Evolutionary conservation across 2,888 invertebrate species (phyloP), one percentile per base, ranked within the genome.

Genomic region (Hoplodrina ambigua): DNA sequence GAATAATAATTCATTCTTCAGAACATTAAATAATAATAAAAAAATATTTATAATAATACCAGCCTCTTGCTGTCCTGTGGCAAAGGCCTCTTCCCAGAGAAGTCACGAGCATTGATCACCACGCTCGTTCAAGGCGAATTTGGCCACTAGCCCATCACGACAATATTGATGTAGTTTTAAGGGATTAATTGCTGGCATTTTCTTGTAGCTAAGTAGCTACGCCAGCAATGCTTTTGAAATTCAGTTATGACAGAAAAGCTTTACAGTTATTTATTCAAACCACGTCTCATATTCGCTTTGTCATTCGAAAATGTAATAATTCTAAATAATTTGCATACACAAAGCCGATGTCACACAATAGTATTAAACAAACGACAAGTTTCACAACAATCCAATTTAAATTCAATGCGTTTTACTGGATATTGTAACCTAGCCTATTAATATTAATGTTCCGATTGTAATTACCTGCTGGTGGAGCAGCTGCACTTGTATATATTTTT

Each of bases 331-430:
- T 65, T 58, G 54, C 60, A 61, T 37, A 53, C 15, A 65, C 52
- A 71, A 75, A 61, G 44, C 75, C n/a, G 7, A 15, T n/a, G 30
- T 17, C 25, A 77, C 46, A 62, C 46, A 55, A 53, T 37, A 19
- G 25, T 20, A 50, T 59, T 13, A 72, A 30, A 60, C 44, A 64
- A 37, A 62, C 46, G 5, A 44, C 46, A 44, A 54, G 52, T 69
- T 69, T 46, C 69, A 69, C 64, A 52, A 69, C 30, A 57, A 73
- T 79, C 65, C 41, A 74, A 78, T 77, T 77, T 55, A 37, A 64
- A 64, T 69, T 78, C 60, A 58, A 69, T 60, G 63, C 25, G 19
- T 41, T 49, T 33, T 64, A 49, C n/a, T 20, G n/a, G 63, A 7
- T 19, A 78, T 50, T 61, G 61, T 59, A 65, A 49, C 52, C 56